These are phyloP conservation scores for Salminus brasiliensis DNA, from an alignment of 2,113 vertebrate species.

Conservation along the genomic window DNA sequence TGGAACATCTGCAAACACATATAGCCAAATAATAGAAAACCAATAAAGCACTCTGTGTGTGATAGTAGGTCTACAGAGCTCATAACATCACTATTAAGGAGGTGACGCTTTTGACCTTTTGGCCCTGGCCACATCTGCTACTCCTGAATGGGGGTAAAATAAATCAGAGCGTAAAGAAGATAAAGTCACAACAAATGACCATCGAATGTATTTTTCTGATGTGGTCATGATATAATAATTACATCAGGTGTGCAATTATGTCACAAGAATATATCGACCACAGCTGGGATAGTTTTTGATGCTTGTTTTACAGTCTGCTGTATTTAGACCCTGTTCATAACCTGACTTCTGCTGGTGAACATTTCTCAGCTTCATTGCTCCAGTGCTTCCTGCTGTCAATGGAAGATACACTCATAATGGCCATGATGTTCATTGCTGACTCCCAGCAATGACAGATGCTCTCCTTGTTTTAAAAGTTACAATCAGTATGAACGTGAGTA, in stretches of 20 bases:
- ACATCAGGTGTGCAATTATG: constrained; percentile 9
- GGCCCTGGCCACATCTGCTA: constrained; percentile 46
- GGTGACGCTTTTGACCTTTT: constrained; percentile 43
- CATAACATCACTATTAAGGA: constrained; percentile 28
- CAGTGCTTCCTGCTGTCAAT: background rate
- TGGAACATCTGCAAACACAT: background rate
- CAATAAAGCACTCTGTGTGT: constrained; percentile 15
- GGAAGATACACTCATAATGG: background rate
- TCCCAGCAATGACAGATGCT: background rate
- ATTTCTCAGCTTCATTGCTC: background rate
- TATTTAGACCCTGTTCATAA: background rate
- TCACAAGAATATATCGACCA: background rate
- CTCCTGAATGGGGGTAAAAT: constrained; percentile 15
- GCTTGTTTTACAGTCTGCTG: background rate
- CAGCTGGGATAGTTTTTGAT: background rate
- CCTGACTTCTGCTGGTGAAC: background rate
- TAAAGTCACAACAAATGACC: constrained; percentile 26
- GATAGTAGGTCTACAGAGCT: background rate
- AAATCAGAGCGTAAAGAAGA: constrained; percentile 41
- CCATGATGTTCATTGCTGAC: background rate
- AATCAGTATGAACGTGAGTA: background rate
- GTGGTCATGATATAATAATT: background rate
- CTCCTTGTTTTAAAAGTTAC: background rate
- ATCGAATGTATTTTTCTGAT: constrained; percentile 17
- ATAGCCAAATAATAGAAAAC: constrained; percentile 1